Base-by-base conservation (phyloP, 2,888 invertebrate species). In the Atrina japonica region DNA sequence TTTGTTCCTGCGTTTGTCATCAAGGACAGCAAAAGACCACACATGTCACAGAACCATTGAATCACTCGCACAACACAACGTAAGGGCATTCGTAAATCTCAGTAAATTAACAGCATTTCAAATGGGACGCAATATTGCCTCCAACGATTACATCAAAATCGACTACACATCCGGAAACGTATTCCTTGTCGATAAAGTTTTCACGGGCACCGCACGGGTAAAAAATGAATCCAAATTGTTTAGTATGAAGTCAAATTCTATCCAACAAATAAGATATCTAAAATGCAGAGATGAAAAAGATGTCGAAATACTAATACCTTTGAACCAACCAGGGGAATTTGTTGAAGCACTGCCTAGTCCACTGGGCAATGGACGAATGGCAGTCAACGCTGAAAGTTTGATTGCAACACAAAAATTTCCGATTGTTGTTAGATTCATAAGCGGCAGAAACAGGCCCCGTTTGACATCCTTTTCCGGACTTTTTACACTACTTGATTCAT, bases 401-500 rank as follows among this genome's bases (percentile, higher is more conserved):
- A 83, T 85, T 35, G 75, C 78, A 7, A 75, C 77, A 40, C 78
- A 83, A 55, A 83, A 83, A 40, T 86, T 83, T 65, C 86, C 86
- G 0, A 73, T 79, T n/a, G 69, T 86, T 29, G 82, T 85, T 11
- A 75, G 84, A 7, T 86, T 80, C 58, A 81, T 84, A 16, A 82
- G 83, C 53, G 83, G 84, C 21, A 70, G 81, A 50, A 76, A 77
- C 27, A 73, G 76, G 25, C 85, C 83, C 5, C 77, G 86, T 7
- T 75, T 86, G 16, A 81, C 81, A 1, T 70, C 78, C 3, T 83
- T 82, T 59, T 83, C 84, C 1, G 81, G 82, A 1, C 69, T 85
- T 56, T 83, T 86, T 60, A 85, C 84, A 0, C 70, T 85, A 7
- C 73, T 86, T 2, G 86, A 86, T 70, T 82, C 84, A 0, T 86